These are phyloP conservation scores for Gibbula magus DNA, from an alignment of 2,888 invertebrate species.

Conservation along the genomic window DNA sequence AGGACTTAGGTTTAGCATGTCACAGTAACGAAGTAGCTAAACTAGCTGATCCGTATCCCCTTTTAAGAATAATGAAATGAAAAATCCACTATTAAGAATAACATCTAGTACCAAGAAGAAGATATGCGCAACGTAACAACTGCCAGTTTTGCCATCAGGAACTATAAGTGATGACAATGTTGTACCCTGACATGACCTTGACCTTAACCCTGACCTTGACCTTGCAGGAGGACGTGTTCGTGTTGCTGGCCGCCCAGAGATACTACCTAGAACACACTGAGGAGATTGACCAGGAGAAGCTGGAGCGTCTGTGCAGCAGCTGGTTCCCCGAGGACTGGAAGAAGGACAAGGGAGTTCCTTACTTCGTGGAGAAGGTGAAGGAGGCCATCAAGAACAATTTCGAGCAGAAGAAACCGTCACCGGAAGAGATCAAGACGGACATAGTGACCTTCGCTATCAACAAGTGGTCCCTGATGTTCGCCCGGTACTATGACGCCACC, in stretches of 20 bases:
- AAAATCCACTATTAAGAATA: too few species aligned
- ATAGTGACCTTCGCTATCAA: conserved; percentile 63
- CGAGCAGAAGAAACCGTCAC: conserved; percentile 30
- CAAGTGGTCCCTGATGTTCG: conserved; percentile 62
- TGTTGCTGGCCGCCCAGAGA: conserved; percentile 59
- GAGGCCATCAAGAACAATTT: conserved; percentile 33
- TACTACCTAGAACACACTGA: conserved; percentile 58
- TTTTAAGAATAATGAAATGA: too few species aligned
- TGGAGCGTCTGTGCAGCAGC: conserved; percentile 54
- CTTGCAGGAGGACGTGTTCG: conserved; percentile 57
- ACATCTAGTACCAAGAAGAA: too few species aligned
- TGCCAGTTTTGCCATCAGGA: too few species aligned
- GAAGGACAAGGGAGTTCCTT: conserved; percentile 8
- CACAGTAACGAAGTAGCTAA: too few species aligned
- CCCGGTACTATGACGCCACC: conserved; percentile 62
- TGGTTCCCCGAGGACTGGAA: conserved; percentile 55
- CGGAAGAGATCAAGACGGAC: conserved; percentile 47
- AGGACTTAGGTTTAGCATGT: too few species aligned
- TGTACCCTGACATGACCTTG: too few species aligned
- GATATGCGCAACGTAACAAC: too few species aligned
- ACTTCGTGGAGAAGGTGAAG: conserved; percentile 29
- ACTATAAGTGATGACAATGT: too few species aligned
- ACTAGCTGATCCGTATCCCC: too few species aligned
- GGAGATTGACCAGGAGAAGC: conserved; percentile 47
- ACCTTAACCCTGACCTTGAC: not conserved